These are phyloP conservation scores for Eupeodes corollae DNA, from an alignment of 1,140 invertebrate genomes.

Conservation along the genomic window DNA sequence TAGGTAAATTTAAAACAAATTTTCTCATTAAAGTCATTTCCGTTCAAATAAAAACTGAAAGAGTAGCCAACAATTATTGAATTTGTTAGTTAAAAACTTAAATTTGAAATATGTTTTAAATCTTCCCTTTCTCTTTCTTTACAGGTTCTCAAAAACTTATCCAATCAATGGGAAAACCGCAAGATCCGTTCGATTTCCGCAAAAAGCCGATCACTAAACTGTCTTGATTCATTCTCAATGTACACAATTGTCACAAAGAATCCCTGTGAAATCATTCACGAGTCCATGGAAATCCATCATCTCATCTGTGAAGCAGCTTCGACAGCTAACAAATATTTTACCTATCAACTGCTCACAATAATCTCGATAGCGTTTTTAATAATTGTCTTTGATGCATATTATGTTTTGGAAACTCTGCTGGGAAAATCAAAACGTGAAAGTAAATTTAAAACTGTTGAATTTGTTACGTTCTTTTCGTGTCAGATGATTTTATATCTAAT, in stretches of 20 bases:
- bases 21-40: no score
- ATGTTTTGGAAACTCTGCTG: conserved; percentile 32
- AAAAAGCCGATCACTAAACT: conserved; percentile 27
- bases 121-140: neutral
- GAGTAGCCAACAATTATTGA: no score
- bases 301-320: conserved; percentile 33
- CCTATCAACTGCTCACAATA: conserved; percentile 32
- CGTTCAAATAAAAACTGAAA: no score
- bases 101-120: neutral
- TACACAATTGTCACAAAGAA: conserved; percentile 33
- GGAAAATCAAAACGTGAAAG: conserved; percentile 30
- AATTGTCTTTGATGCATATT: conserved; percentile 35
- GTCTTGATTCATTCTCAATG: conserved; percentile 32
- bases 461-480: conserved; percentile 33
- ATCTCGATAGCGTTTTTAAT: conserved; percentile 34
- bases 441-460: conserved; percentile 34
- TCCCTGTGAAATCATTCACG: conserved; percentile 33
- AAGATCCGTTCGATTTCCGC: conserved; percentile 19
- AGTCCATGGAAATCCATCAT: conserved; percentile 37
- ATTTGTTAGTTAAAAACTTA: neutral
- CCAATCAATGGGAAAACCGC: conserved; percentile 28
- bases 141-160: conserved; percentile 28
- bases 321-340: conserved; percentile 35
- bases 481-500: conserved; percentile 35
- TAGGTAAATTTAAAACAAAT: no score